Conservation (phyloP, 2,888 invertebrate genomes). For the Eilema depressum region DNA sequence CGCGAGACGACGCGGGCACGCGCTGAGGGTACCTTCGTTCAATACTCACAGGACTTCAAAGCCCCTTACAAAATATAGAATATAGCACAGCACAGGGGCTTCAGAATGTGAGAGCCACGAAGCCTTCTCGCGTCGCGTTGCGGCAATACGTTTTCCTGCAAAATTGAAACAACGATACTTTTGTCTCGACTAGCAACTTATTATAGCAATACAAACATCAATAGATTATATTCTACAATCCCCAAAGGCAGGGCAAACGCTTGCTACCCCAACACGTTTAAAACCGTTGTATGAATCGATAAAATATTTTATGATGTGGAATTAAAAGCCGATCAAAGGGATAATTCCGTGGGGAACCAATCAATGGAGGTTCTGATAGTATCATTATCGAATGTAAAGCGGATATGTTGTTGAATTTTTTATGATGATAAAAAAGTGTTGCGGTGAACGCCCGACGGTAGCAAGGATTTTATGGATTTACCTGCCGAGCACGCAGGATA, state of each 20-base stretch:
- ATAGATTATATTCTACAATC: too few relatives aligned
- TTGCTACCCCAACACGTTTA: not conserved
- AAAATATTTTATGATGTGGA: not conserved
- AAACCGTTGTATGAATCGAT: not conserved
- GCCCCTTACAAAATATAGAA: not conserved
- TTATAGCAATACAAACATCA: too few relatives aligned
- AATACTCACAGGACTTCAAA: not conserved
- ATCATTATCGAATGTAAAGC: not conserved
- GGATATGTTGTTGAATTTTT: not conserved
- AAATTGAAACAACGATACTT: not conserved
- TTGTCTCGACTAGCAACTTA: not conserved
- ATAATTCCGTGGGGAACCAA: constrained; percentile 1
- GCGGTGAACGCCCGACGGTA: not conserved
- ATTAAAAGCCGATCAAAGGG: constrained; percentile 4
- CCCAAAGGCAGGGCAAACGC: too few relatives aligned
- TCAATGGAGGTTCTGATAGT: constrained; percentile 3
- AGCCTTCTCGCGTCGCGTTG: not conserved
- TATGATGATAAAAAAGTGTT: not conserved
- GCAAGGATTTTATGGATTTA: not conserved
- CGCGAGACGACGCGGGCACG: not conserved
- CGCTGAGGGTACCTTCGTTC: not conserved
- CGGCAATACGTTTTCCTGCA: not conserved
- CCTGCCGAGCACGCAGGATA: not conserved
- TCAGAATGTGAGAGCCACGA: not conserved
- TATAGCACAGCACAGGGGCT: not conserved